A percentile compares a stretch with the other conserved stretches of the same genome.
Evolutionary conservation across 1,140 invertebrate genomes (phyloP).

Genomic region (Rhopalosiphum padi): DNA sequence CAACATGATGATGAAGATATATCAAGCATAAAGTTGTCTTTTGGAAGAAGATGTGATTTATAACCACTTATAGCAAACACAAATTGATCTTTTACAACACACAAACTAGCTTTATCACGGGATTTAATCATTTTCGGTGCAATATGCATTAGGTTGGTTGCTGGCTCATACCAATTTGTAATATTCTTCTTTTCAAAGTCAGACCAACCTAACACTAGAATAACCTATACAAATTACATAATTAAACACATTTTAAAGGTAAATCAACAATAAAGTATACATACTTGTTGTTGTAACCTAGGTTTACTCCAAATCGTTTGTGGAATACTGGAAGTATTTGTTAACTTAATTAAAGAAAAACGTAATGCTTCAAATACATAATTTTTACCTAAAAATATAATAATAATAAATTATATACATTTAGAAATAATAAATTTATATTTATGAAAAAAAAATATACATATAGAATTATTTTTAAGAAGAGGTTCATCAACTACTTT

Average conservation of each 20-base stretch:
- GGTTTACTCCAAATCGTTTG: conserved; percentile 84
- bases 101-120: conserved; percentile 67
- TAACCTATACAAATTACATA: conserved; percentile 66
- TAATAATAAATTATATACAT: neutral
- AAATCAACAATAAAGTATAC: neutral
- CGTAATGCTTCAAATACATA: conserved; percentile 93
- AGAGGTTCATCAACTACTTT: conserved; percentile 91
- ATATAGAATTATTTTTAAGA: conserved; percentile 80
- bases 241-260: neutral
- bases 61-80: conserved; percentile 94
- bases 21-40: conserved; percentile 68
- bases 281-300: conserved; percentile 68
- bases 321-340: conserved; percentile 77
- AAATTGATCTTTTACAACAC: conserved; percentile 80
- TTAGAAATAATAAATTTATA: no score
- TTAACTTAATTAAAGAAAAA: conserved; percentile 87
- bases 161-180: conserved; percentile 90
- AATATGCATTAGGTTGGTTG: conserved; percentile 76
- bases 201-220: conserved; percentile 92
- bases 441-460: conserved; percentile 64
- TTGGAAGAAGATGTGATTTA: neutral
- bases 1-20: conserved; percentile 73
- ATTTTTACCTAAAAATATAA: conserved; percentile 74
- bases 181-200: conserved; percentile 93
- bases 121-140: conserved; percentile 75